Evolutionary conservation across 2,888 invertebrate species (phyloP).

Genomic region (Plebejus anna): DNA sequence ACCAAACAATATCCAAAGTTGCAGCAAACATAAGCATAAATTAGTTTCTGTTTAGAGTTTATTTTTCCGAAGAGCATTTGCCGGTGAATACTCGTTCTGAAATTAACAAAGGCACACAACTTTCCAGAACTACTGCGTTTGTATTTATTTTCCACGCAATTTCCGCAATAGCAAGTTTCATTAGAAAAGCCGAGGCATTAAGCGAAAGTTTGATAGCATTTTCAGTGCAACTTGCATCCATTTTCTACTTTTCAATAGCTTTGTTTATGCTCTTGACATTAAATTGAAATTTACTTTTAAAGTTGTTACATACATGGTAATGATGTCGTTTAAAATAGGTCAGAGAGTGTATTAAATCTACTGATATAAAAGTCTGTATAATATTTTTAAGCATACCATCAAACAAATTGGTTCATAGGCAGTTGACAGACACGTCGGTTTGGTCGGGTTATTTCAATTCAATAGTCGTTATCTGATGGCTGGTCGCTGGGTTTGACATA

Average conservation of each 20-base stretch:
- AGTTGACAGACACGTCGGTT: too few species aligned
- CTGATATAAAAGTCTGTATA: background rate
- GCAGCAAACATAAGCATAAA: conserved; percentile 32
- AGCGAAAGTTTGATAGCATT: conserved; percentile 57
- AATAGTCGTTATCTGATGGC: too few species aligned
- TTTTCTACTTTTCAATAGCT: conserved; percentile 12
- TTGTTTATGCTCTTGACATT: conserved; percentile 22
- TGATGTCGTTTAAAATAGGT: background rate
- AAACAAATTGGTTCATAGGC: too few species aligned
- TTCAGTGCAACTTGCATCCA: conserved; percentile 41
- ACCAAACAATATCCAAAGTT: background rate
- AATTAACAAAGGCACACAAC: conserved; percentile 69
- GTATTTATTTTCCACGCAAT: conserved; percentile 68
- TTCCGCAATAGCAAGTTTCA: conserved; percentile 61
- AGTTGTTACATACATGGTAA: background rate
- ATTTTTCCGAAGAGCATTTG: conserved; percentile 51
- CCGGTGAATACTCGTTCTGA: conserved; percentile 55
- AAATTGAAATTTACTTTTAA: conserved; percentile 15
- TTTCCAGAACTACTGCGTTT: conserved; percentile 56
- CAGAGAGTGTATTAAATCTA: background rate
- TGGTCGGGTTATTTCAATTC: too few species aligned
- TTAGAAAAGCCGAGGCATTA: conserved; percentile 51
- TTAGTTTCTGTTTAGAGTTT: conserved; percentile 40
- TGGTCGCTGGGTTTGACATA: too few species aligned
- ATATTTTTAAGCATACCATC: too few species aligned